Conservation (phyloP, 2,797 vertebrate species). For the Microtus californicus region DNA sequence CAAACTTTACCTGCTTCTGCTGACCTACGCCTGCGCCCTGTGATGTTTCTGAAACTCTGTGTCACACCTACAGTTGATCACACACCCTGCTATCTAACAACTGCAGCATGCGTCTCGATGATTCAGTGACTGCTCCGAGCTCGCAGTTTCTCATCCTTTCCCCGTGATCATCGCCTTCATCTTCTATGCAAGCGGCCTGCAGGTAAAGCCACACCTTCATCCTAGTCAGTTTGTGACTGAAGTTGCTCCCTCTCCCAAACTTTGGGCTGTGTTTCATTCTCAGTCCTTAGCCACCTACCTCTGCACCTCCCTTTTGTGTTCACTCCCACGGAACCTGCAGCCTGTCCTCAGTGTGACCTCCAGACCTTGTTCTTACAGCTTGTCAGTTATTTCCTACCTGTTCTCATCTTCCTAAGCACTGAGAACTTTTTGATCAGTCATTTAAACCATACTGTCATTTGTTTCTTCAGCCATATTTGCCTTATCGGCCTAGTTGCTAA, state of each 20-base stretch:
- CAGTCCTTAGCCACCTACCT: background rate
- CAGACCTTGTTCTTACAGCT: background rate
- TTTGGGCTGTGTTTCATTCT: background rate
- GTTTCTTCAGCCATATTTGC: background rate
- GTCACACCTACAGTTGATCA: background rate
- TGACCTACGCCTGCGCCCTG: background rate
- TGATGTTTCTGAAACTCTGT: slow-evolving; percentile 44
- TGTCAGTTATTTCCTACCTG: slow-evolving; percentile 34
- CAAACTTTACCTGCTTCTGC: background rate
- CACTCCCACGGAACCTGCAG: background rate
- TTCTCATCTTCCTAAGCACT: slow-evolving; percentile 16
- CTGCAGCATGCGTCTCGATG: background rate
- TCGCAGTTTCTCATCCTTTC: slow-evolving; percentile 43
- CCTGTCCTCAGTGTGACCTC: slow-evolving; percentile 31
- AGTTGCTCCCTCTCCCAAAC: slow-evolving; percentile 5
- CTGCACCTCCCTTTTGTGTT: background rate
- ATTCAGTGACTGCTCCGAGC: slow-evolving; percentile 25
- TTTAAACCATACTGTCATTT: background rate
- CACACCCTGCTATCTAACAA: background rate
- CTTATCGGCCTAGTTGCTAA: background rate
- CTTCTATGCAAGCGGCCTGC: background rate
- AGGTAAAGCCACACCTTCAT: slow-evolving; percentile 10
- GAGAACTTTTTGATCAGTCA: background rate
- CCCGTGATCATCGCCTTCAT: background rate
- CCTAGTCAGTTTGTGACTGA: slow-evolving; percentile 8